Conservation (phyloP, 2,113 vertebrate species). For the Hydrolagus affinis region DNA sequence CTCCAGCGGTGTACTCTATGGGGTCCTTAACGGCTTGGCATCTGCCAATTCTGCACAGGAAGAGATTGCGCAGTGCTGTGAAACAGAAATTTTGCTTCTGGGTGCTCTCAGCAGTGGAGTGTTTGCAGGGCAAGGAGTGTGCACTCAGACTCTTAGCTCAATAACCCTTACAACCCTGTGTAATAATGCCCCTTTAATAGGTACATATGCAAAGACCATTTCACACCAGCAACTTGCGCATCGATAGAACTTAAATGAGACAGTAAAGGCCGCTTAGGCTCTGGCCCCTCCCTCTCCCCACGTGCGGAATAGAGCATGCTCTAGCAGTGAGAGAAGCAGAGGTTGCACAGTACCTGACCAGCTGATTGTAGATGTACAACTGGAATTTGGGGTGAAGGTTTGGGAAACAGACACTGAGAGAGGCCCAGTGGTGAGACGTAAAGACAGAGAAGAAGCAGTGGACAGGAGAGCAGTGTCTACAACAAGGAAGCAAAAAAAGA, state of each 20-base stretch:
- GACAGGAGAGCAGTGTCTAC: conserved; percentile 97
- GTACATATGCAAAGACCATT: background rate
- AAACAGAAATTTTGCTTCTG: too few species aligned
- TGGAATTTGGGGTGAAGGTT: conserved; percentile 98
- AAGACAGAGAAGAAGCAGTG: conserved; percentile 99
- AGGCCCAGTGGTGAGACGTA: conserved; percentile 96
- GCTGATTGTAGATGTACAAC: conserved; percentile 99
- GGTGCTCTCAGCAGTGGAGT: too few species aligned
- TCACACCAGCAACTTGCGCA: background rate
- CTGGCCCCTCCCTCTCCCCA: conserved; percentile 39
- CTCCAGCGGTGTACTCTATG: too few species aligned
- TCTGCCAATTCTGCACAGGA: too few species aligned
- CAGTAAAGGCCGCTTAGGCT: conserved; percentile 35
- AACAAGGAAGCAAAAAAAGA: conserved; percentile 44
- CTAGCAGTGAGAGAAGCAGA: conserved; percentile 69
- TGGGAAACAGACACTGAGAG: conserved; percentile 97
- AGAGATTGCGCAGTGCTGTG: too few species aligned
- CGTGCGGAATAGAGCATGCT: conserved; percentile 82
- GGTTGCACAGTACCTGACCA: conserved; percentile 92
- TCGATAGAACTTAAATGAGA: conserved; percentile 28
- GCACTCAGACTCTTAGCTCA: too few species aligned
- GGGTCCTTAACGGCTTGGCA: too few species aligned
- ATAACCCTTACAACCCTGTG: too few species aligned
- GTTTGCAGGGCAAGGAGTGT: too few species aligned
- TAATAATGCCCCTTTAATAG: conserved; percentile 20